phyloP scores from a whole-genome alignment of 53 echinoderm and acorn worm genomes.

The Echinometra lucunter region DNA sequence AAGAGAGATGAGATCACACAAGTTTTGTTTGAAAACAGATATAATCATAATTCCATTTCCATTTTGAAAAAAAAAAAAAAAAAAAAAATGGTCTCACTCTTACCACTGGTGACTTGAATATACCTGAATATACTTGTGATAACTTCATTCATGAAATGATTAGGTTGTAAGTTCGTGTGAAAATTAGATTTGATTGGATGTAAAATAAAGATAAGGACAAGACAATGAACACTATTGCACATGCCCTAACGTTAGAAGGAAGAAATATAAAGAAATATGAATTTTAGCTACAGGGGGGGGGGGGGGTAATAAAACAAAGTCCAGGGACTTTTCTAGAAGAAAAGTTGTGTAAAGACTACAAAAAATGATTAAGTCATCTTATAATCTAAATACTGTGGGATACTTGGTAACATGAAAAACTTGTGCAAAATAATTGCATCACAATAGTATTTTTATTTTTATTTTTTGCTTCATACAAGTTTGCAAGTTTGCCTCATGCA shows the following conservation, averaged over 20 bases:
- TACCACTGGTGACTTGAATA: too few relatives aligned
- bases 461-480: too few relatives aligned
- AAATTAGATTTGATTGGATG: neutral
- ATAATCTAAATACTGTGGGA: too few relatives aligned
- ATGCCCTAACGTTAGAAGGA: conserved; percentile 40
- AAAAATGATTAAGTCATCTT: too few relatives aligned
- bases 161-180: neutral
- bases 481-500: too few relatives aligned
- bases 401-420: too few relatives aligned
- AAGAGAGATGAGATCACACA: neutral
- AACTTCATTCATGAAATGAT: neutral
- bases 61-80: neutral
- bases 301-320: neutral
- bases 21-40: neutral
- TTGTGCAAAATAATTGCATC: too few relatives aligned
- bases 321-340: too few relatives aligned
- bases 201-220: neutral
- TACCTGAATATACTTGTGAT: too few relatives aligned
- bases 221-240: conserved; percentile 32
- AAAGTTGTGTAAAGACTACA: too few relatives aligned
- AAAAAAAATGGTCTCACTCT: too few relatives aligned
- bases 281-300: neutral
- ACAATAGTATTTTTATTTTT: too few relatives aligned
- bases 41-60: neutral
- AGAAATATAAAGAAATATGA: neutral